phyloP scores from a whole-genome alignment of 2,797 vertebrate species.

The Pantherophis vulpinus region DNA sequence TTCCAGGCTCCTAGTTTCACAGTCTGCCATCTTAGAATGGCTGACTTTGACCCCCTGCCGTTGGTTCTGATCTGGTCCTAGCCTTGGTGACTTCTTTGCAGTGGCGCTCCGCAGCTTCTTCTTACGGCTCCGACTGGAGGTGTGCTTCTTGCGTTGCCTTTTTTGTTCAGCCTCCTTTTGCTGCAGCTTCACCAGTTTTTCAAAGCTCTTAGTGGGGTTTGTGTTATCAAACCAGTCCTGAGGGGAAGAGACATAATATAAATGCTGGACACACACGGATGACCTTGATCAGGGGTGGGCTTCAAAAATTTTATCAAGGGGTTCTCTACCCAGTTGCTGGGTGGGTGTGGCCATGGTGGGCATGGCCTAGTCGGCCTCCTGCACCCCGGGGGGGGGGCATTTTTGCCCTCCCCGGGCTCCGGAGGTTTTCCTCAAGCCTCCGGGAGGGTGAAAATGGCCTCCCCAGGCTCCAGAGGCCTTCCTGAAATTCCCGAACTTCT shows the following conservation, averaged over 20 bases:
- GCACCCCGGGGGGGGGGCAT: no score
- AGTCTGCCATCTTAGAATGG: conserved; percentile 32
- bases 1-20: conserved; percentile 12
- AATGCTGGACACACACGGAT: not conserved
- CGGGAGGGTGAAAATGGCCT: no score
- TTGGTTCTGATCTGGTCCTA: conserved; percentile 51
- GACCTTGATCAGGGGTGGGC: not conserved
- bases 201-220: conserved; percentile 84
- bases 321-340: no score
- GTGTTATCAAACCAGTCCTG: conserved; percentile 94
- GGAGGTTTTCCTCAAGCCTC: no score
- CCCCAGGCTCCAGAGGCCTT: no score
- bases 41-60: conserved; percentile 57
- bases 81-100: conserved; percentile 50
- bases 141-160: conserved; percentile 66
- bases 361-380: no score
- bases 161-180: conserved; percentile 71
- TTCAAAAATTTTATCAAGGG: no score
- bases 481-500: no score
- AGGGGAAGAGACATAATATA: conserved; percentile 37
- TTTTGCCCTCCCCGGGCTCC: no score
- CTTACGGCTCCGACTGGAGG: conserved; percentile 48
- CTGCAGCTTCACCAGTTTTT: conserved; percentile 83
- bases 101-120: conserved; percentile 46
- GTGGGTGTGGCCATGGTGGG: no score